Evolutionary conservation across 2,888 invertebrate genomes (phyloP).

Genomic region (Lepeophtheirus nordmannii): DNA sequence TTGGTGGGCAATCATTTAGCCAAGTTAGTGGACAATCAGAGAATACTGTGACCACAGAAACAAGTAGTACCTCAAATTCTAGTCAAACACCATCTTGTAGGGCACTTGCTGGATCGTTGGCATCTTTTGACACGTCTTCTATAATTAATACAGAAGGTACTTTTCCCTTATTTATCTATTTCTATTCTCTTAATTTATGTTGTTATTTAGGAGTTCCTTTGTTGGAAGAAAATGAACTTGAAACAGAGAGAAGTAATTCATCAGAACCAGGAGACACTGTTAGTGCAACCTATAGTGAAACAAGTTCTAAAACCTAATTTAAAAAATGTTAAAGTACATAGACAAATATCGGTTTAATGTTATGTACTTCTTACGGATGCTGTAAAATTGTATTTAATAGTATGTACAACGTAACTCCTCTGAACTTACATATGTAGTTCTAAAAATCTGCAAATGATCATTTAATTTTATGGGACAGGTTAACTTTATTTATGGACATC

Average conservation of each 20-base stretch:
- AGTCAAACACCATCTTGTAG: constrained; percentile 23
- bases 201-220: constrained; percentile 14
- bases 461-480: no score
- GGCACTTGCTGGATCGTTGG: constrained; percentile 24
- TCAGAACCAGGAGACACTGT: constrained; percentile 17
- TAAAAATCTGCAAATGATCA: no score
- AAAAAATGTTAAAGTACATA: no score
- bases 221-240: constrained; percentile 22
- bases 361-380: neutral
- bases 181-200: neutral
- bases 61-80: constrained; percentile 9
- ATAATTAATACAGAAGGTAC: constrained; percentile 25
- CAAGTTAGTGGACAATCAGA: constrained; percentile 13
- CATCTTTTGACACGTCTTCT: constrained; percentile 24
- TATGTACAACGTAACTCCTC: no score
- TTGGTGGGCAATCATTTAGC: constrained; percentile 4
- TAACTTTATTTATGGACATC: no score
- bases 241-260: constrained; percentile 17
- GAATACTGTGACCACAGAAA: constrained; percentile 16
- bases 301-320: constrained; percentile 13
- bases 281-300: constrained; percentile 23
- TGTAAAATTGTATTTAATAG: neutral
- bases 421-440: no score
- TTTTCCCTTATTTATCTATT: neutral
- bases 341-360: no score